Evolutionary conservation across 2,113 vertebrate species (phyloP), one percentile per base, ranked within the genome.

Genomic region (Nansenia antarctica): DNA sequence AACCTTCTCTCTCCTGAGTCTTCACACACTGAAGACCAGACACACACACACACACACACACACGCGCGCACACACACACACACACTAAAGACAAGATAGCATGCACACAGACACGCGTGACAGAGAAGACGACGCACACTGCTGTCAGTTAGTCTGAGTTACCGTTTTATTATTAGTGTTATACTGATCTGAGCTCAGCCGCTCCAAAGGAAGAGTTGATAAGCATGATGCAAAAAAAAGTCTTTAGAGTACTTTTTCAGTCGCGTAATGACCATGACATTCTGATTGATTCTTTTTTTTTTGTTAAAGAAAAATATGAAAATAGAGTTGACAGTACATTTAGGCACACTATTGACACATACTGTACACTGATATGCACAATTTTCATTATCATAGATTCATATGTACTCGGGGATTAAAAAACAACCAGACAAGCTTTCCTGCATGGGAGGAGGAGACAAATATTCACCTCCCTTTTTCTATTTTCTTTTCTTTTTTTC

Each of bases 81-180:
- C n/a, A n/a, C n/a, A n/a, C n/a, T n/a, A n/a, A n/a, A n/a, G 14
- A 29, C 5, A 3, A n/a, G 5, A 18, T 11, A 31, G 35, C 3
- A 15, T 9, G 9, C 12, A 22, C 15, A 39, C 11, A 2, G 7
- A 18, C 14, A 31, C 4, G 12, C 6, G 5, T 1, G 12, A 9
- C 29, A 20, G n/a, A 74, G 66, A 47, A 26, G 49, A 74, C 37
- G n/a, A 24, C 5, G 68, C 32, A 77, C 64, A 78, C 35, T 29
- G 61, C 67, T 49, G 39, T 74, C 67, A 84, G 85, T 85, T 88
- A 88, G 89, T 90, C 90, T 88, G 87, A 94, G 92, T 97, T 96
- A 95, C 93, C 92, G 94, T 92, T 96, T 96, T 96, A 96, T 99
- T 98, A 98, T 99, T 99, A 98, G 95, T 97, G 95, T 96, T 93